phyloP scores from a whole-genome alignment of 2,113 vertebrate species.

The Athene cunicularia region DNA sequence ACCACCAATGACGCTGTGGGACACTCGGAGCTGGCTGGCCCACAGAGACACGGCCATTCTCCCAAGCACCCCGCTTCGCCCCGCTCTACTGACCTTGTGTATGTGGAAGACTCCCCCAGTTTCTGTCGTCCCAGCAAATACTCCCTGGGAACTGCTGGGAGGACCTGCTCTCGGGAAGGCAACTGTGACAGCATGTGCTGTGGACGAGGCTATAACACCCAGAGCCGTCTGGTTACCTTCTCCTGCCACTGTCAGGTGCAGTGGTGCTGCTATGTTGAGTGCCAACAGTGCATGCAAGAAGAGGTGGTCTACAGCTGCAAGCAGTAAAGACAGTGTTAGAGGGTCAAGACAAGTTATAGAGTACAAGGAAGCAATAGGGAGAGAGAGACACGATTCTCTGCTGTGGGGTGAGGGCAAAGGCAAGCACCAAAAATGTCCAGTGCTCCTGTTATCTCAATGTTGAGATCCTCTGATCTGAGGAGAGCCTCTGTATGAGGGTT shows the following conservation, averaged over 20 bases:
- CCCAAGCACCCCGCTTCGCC: slow-evolving; percentile 62
- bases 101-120: slow-evolving; percentile 95
- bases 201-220: slow-evolving; percentile 95
- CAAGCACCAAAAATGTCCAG: background rate
- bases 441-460: background rate
- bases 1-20: slow-evolving; percentile 91
- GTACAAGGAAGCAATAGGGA: background rate
- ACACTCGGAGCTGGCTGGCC: slow-evolving; percentile 84
- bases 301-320: slow-evolving; percentile 97
- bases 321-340: slow-evolving; percentile 63
- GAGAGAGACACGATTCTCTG: background rate
- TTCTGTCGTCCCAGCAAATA: slow-evolving; percentile 94
- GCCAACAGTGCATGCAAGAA: slow-evolving; percentile 92
- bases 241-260: slow-evolving; percentile 97
- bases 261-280: slow-evolving; percentile 99
- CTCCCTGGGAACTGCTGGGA: slow-evolving; percentile 88
- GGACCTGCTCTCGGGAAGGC: slow-evolving; percentile 89
- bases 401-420: background rate
- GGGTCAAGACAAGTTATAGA: background rate
- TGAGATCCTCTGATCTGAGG: background rate
- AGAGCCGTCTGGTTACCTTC: slow-evolving; percentile 89
- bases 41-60: slow-evolving; percentile 64
- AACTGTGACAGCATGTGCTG: slow-evolving; percentile 96
- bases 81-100: slow-evolving; percentile 88
- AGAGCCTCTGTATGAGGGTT: background rate